These are phyloP conservation scores for Conus canariensis DNA, from an alignment of 2,888 invertebrate genomes.

Conservation along the genomic window DNA sequence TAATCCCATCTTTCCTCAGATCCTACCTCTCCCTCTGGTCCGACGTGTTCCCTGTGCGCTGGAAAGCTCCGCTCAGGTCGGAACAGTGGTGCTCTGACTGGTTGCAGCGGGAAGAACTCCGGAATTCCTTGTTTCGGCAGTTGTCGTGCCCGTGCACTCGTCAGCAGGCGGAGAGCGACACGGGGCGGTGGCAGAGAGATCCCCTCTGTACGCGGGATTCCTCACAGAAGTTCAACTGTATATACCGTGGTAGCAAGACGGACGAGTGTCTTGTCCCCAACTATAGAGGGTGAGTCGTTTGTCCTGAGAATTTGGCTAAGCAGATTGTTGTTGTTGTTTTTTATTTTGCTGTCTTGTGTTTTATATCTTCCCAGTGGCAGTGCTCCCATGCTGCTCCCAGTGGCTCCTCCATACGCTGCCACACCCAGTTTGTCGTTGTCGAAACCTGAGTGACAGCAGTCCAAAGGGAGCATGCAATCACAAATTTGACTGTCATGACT, in stretches of 20 bases:
- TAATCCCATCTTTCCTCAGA: not conserved
- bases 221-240: conserved; percentile 40
- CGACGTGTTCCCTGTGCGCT: conserved; percentile 68
- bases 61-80: conserved; percentile 50
- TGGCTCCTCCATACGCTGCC: no score
- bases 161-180: conserved; percentile 64
- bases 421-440: no score
- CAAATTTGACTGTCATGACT: no score
- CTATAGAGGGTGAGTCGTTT: conserved; percentile 46
- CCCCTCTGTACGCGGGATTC: conserved; percentile 61
- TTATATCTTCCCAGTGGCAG: no score
- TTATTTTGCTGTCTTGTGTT: no score
- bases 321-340: no score
- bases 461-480: no score
- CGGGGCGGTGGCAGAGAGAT: conserved; percentile 63
- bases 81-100: conserved; percentile 62
- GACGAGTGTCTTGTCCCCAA: conserved; percentile 49
- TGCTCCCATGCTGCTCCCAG: no score
- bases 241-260: conserved; percentile 45
- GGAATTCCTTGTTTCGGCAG: not conserved
- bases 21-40: conserved; percentile 63
- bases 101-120: conserved; percentile 50
- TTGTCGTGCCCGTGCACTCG: conserved; percentile 65
- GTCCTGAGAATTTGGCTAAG: no score
- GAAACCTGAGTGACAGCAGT: no score